Conservation (phyloP, 2,113 vertebrate genomes). For the Ciconia maguari region DNA sequence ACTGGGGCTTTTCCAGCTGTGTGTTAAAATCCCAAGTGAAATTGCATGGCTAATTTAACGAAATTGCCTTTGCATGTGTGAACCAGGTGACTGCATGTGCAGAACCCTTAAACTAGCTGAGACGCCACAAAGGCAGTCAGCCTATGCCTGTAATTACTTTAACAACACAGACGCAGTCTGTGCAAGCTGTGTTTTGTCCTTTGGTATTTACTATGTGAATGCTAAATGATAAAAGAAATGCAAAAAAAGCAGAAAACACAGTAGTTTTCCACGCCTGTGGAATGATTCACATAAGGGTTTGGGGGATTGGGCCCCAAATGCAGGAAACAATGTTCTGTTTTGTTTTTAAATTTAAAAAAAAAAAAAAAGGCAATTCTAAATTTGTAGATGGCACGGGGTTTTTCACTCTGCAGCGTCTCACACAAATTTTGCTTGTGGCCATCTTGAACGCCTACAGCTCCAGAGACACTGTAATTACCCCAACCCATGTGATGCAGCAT, state of each 20-base stretch:
- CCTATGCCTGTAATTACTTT: neutral
- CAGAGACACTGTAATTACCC: constrained; percentile 38
- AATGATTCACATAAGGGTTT: neutral
- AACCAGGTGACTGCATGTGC: neutral
- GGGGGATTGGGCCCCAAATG: neutral
- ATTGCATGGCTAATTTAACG: neutral
- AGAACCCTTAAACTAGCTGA: neutral
- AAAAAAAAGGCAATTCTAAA: neutral
- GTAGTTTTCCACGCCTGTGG: neutral
- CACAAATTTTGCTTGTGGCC: constrained; percentile 20
- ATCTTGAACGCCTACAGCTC: constrained; percentile 15
- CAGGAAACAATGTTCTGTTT: neutral
- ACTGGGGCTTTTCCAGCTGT: neutral
- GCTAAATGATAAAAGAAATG: neutral
- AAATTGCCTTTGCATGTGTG: neutral
- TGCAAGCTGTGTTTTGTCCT: neutral
- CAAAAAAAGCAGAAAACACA: neutral
- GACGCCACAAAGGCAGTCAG: neutral
- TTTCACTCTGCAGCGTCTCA: neutral
- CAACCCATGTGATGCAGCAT: neutral
- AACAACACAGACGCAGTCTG: neutral
- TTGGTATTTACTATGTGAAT: neutral
- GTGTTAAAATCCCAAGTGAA: neutral
- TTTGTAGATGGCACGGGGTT: neutral
- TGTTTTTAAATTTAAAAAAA: neutral